These are phyloP conservation scores for Caenorhabditis sp. DNA, from an alignment of 2,888 invertebrate species.

Conservation along the genomic window DNA sequence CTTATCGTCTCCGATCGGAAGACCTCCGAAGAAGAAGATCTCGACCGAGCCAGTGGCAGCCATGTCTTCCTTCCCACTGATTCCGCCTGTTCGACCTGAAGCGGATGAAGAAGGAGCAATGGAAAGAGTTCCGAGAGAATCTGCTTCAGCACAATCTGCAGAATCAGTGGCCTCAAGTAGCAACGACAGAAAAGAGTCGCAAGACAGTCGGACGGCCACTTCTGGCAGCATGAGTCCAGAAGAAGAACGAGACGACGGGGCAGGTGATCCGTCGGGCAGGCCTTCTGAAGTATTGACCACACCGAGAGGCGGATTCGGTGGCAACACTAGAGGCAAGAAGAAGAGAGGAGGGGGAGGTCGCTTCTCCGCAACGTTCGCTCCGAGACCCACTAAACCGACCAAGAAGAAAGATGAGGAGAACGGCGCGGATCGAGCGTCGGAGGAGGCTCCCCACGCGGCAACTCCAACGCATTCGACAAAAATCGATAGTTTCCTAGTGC, in stretches of 20 bases:
- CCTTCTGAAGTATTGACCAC: not conserved
- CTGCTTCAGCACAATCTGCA: not conserved
- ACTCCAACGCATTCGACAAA: not conserved
- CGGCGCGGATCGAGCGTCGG: slow-evolving; percentile 1
- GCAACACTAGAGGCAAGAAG: slow-evolving; percentile 10
- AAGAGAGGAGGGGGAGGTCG: slow-evolving; percentile 14
- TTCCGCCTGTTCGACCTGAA: not conserved
- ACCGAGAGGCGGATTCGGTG: no score
- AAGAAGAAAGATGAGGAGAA: slow-evolving; percentile 1
- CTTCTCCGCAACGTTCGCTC: not conserved
- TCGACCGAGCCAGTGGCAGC: not conserved
- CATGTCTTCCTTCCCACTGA: not conserved
- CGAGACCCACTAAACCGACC: not conserved
- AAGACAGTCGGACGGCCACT: not conserved
- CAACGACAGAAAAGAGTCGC: not conserved
- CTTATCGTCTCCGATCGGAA: slow-evolving; percentile 8
- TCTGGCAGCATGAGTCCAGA: slow-evolving; percentile 1
- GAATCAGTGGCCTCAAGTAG: not conserved
- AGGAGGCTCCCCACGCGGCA: not conserved
- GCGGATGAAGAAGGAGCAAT: no score
- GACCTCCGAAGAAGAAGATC: slow-evolving; percentile 3
- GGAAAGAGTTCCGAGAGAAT: not conserved
- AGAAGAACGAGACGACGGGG: not conserved
- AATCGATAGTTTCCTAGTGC: slow-evolving; percentile 12
- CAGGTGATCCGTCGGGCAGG: not conserved